Evolutionary conservation across 2,113 vertebrate species (phyloP).

Genomic region (Spea multiplicata): DNA sequence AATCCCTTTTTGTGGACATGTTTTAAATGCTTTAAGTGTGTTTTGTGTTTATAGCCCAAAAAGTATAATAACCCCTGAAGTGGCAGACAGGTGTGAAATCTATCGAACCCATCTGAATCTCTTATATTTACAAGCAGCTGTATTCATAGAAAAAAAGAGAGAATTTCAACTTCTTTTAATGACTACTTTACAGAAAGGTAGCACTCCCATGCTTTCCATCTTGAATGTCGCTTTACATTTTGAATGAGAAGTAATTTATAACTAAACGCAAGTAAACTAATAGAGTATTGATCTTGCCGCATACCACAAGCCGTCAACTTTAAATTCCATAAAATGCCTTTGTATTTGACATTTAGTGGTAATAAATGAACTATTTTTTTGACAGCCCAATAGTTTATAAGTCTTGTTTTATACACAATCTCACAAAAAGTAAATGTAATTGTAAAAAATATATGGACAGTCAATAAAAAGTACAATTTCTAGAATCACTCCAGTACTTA

Average conservation of each 20-base stretch:
- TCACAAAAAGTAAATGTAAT: background rate
- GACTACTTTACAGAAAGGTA: too few relatives aligned
- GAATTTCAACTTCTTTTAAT: too few relatives aligned
- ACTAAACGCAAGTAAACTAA: conserved; percentile 12
- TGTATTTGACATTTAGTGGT: background rate
- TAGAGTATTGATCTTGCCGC: conserved; percentile 16
- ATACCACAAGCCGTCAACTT: background rate
- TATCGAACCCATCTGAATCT: too few relatives aligned
- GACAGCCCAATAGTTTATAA: background rate
- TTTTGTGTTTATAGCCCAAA: too few relatives aligned
- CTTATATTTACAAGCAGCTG: too few relatives aligned
- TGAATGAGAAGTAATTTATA: conserved; percentile 10
- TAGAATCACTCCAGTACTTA: too few relatives aligned
- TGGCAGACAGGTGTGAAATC: too few relatives aligned
- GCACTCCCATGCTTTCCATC: background rate
- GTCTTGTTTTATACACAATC: background rate
- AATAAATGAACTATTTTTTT: background rate
- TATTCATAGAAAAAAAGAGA: too few relatives aligned
- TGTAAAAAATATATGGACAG: background rate
- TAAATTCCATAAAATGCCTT: conserved; percentile 8
- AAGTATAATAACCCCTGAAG: too few relatives aligned
- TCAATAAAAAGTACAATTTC: too few relatives aligned
- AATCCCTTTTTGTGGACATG: too few relatives aligned
- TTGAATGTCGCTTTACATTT: background rate
- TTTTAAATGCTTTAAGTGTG: too few relatives aligned